Conservation (phyloP, 2,888 invertebrate genomes). For the Thera britannica region DNA sequence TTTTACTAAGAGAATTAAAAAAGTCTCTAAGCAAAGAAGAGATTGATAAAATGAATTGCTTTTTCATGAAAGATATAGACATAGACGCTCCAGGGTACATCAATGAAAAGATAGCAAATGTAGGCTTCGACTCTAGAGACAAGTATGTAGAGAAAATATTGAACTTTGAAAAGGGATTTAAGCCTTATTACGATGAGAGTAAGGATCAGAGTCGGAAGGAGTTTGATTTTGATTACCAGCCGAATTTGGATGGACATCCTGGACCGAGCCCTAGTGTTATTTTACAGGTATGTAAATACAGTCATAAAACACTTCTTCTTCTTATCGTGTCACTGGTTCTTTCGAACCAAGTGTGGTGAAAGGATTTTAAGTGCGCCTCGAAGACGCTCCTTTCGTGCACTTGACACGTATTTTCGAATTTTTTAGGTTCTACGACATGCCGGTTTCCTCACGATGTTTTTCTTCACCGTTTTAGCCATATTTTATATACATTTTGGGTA, state of each 20-base stretch:
- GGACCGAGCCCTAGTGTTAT: constrained; percentile 98
- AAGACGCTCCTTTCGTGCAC: no score
- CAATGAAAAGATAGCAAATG: constrained; percentile 66
- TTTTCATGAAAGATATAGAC: constrained; percentile 78
- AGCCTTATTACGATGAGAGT: constrained; percentile 65
- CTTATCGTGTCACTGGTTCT: no score
- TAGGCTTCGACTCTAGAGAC: constrained; percentile 69
- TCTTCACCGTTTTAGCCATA: no score
- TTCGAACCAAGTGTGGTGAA: no score
- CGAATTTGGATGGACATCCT: constrained; percentile 90
- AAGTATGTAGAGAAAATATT: constrained; percentile 60
- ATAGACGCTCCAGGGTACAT: constrained; percentile 67
- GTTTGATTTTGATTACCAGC: constrained; percentile 95
- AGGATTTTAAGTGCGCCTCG: no score
- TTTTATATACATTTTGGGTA: no score
- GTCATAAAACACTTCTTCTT: no score
- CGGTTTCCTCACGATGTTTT: no score
- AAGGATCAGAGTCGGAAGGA: constrained; percentile 58
- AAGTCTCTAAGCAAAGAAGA: constrained; percentile 52
- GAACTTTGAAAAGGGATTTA: constrained; percentile 50
- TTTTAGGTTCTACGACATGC: no score
- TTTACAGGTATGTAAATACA: constrained; percentile 86
- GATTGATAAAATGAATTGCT: constrained; percentile 67
- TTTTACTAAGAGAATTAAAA: constrained; percentile 60
- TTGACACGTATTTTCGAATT: no score